phyloP scores from a whole-genome alignment of 2,113 vertebrate genomes.

The Morphnarchus princeps region DNA sequence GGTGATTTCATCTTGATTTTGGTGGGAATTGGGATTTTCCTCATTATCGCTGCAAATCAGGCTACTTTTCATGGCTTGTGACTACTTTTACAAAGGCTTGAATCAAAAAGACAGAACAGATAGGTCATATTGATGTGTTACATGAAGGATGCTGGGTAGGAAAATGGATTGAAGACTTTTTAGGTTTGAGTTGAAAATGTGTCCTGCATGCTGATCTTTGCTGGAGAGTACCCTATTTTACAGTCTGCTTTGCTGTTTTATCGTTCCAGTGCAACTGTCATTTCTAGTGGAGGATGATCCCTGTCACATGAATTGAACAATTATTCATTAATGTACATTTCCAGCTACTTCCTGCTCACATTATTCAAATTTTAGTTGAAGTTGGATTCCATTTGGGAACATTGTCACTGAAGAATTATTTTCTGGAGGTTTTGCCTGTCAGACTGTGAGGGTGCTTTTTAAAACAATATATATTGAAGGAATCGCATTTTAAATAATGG shows the following conservation, averaged over 20 bases:
- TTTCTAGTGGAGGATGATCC: constrained; percentile 1
- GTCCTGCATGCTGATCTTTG: neutral
- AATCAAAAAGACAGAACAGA: neutral
- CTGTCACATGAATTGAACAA: constrained; percentile 1
- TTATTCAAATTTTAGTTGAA: constrained; percentile 54
- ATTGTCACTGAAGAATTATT: neutral
- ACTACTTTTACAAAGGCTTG: neutral
- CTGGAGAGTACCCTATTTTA: neutral
- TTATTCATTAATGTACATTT: constrained; percentile 44
- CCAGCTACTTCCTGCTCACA: neutral
- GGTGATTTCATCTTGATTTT: neutral
- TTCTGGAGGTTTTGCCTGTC: constrained; percentile 36
- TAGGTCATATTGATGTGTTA: neutral
- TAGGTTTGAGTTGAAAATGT: neutral
- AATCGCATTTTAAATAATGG: neutral
- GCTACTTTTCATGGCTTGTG: neutral
- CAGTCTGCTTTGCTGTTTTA: neutral
- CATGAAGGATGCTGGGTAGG: neutral
- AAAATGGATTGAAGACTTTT: neutral
- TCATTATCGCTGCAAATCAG: neutral
- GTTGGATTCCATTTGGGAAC: constrained; percentile 18
- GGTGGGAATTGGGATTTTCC: neutral
- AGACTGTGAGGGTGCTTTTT: constrained; percentile 3
- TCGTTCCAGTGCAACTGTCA: neutral
- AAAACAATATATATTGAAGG: neutral